Evolutionary conservation across 2,888 invertebrate genomes (phyloP), one percentile per base, ranked within the genome.

Genomic region (Ectobius pallidus): DNA sequence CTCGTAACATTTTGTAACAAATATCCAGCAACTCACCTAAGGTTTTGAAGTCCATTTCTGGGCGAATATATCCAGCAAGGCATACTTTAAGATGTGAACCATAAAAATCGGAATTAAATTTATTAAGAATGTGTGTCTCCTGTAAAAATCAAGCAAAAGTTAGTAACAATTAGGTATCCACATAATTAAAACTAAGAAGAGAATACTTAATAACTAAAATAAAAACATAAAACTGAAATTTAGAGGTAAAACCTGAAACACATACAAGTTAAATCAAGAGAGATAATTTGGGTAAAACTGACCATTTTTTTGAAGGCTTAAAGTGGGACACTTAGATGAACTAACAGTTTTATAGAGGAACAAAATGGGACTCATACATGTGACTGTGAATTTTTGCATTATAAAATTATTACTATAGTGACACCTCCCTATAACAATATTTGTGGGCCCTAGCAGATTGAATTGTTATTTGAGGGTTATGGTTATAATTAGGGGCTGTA

Each of bases 71-170:
- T 20, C 94, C 96, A 70, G 91, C 81, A 73, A 98, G 87, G 74
- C 91, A 89, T 27, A 96, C 88, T 84, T 91, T 93, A 75, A 99
- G 83, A 73, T 85, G 81, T 58, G 91, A 86, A 0, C 93, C 97
- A 84, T 99, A 99, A 79, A 99, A 94, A 83, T 98, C 97, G 55
- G 86, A 80, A 32, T 89, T 86, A 81, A 93, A 97, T 74, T 90
- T 84, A 80, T 97, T 92, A 77, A 99, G 84, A 63, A 99, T 89
- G 81, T 99, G 96, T 0, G 96, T 94, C 87, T 99, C 98, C 94
- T 94, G 84, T 70, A 87, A 58, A 16, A 30, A 30, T 94, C 84
- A 70, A 87, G 30, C 16, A 30, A 30, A 58, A 58, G 70, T 46
- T 39, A 22, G 30, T 22, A 27, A 32, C 22, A 32, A 34, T 2